phyloP scores from a whole-genome alignment of 2,888 invertebrate species.

The Spilarctia lutea region DNA sequence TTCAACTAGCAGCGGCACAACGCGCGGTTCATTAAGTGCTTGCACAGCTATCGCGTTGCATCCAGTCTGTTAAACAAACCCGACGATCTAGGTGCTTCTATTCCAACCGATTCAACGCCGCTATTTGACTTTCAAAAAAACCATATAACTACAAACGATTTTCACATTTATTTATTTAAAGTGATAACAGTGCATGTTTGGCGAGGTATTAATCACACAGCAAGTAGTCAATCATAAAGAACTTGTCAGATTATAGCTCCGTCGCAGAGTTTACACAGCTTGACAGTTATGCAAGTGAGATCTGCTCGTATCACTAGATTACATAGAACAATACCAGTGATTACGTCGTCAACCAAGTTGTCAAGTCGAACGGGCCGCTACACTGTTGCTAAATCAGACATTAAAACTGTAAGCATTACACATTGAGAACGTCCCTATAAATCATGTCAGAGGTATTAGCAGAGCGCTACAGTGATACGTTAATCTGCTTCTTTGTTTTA shows the following conservation, averaged over 20 bases:
- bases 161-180: conserved; percentile 72
- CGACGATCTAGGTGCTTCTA: conserved; percentile 49
- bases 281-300: conserved; percentile 83
- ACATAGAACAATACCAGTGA: conserved; percentile 82
- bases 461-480: conserved; percentile 78
- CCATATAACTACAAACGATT: conserved; percentile 67
- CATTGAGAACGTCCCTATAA: conserved; percentile 78
- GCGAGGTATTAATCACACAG: conserved; percentile 71
- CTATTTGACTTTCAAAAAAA: conserved; percentile 63
- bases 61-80: conserved; percentile 64
- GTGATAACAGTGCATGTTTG: conserved; percentile 72
- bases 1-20: conserved; percentile 75
- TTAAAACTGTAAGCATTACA: conserved; percentile 75
- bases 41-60: conserved; percentile 69
- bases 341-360: conserved; percentile 81
- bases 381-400: conserved; percentile 82
- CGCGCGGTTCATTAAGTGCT: conserved; percentile 71
- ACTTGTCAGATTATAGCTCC: conserved; percentile 79
- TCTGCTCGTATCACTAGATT: conserved; percentile 81
- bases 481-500: conserved; percentile 85
- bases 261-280: conserved; percentile 75
- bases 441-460: conserved; percentile 82
- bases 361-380: conserved; percentile 68
- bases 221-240: conserved; percentile 79
- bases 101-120: conserved; percentile 47